A percentile compares a stretch with the other conserved stretches of the same genome.
phyloP scores from a whole-genome alignment of 2,113 vertebrate species.

The Notothenia coriiceps region DNA sequence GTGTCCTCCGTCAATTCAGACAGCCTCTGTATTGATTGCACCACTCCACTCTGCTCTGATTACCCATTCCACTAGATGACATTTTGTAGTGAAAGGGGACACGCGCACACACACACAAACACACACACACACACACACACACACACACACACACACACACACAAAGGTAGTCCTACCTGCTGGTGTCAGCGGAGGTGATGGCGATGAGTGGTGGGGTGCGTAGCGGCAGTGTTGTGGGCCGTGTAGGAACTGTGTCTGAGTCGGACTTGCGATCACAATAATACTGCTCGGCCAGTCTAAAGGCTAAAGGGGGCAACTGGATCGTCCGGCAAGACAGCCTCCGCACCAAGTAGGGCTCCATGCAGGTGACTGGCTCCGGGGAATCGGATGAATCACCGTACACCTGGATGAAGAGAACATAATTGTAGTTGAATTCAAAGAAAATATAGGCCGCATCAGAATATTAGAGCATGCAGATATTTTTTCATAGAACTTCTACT shows the following conservation, averaged over 20 bases:
- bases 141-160: background rate
- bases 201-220: constrained; percentile 93
- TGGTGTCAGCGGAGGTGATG: constrained; percentile 92
- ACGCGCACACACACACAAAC: background rate
- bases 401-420: constrained; percentile 76
- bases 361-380: constrained; percentile 85
- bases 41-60: constrained; percentile 19
- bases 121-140: too few relatives aligned
- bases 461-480: background rate
- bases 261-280: constrained; percentile 89
- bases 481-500: background rate
- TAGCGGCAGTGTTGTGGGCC: constrained; percentile 91
- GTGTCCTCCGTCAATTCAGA: constrained; percentile 15
- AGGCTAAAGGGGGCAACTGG: constrained; percentile 93
- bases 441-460: background rate
- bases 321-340: constrained; percentile 91
- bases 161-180: constrained; percentile 86
- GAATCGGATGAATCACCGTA: constrained; percentile 88
- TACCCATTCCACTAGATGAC: constrained; percentile 18
- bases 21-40: constrained; percentile 17
- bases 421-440: background rate
- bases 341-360: constrained; percentile 91
- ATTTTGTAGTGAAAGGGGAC: background rate
- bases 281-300: constrained; percentile 92
- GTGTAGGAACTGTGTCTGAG: constrained; percentile 82